These are phyloP conservation scores for Trisateles emortualis DNA, from an alignment of 2,888 invertebrate genomes.

Conservation along the genomic window DNA sequence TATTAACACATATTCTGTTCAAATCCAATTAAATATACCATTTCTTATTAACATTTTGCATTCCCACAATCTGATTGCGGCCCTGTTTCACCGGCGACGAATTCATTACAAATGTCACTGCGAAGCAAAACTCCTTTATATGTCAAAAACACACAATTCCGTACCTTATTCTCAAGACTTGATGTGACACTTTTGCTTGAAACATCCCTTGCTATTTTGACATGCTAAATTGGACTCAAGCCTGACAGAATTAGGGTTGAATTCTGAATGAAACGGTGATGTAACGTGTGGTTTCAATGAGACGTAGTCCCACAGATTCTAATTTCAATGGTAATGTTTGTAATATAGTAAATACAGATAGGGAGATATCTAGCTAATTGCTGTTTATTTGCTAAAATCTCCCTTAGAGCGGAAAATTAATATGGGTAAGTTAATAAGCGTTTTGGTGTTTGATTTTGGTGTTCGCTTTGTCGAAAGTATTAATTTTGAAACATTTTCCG, in stretches of 20 bases:
- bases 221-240: constrained; percentile 29
- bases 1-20: constrained; percentile 11
- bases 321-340: constrained; percentile 47
- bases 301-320: constrained; percentile 32
- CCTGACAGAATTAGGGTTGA: constrained; percentile 25
- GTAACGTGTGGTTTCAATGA: constrained; percentile 35
- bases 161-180: constrained; percentile 29
- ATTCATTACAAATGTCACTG: constrained; percentile 55
- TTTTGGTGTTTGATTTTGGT: constrained; percentile 22
- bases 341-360: constrained; percentile 24
- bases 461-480: constrained; percentile 8
- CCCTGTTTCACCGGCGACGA: constrained; percentile 43
- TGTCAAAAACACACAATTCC: constrained; percentile 26
- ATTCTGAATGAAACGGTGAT: constrained; percentile 26
- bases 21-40: constrained; percentile 28
- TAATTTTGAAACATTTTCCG: constrained; percentile 19
- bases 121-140: constrained; percentile 40
- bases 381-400: constrained; percentile 46
- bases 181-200: constrained; percentile 20
- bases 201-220: constrained; percentile 5
- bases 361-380: constrained; percentile 32
- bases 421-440: constrained; percentile 32
- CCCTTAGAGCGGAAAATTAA: constrained; percentile 38
- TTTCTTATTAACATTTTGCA: constrained; percentile 37
- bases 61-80: constrained; percentile 43